Evolutionary conservation across 2,888 invertebrate genomes (phyloP).

Genomic region (Pollenia griseotomentosa): DNA sequence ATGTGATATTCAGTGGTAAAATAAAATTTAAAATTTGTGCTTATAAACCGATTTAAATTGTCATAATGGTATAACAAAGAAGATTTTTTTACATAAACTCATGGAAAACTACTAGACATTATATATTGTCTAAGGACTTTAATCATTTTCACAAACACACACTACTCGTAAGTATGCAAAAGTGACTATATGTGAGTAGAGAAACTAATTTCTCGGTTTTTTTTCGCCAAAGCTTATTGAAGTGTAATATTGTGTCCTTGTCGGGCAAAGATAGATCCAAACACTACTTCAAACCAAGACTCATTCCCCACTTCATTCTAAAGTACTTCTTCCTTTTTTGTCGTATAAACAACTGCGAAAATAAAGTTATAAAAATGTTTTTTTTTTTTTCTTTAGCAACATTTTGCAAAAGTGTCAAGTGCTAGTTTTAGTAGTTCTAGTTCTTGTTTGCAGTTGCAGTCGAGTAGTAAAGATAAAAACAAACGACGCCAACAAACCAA

Average conservation of each 20-base stretch:
- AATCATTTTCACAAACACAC: conserved; percentile 21
- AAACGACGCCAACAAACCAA: conserved; percentile 24
- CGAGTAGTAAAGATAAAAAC: conserved; percentile 49
- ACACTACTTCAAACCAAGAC: conserved; percentile 12
- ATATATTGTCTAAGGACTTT: conserved; percentile 27
- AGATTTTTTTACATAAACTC: not conserved
- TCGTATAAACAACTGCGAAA: conserved; percentile 9
- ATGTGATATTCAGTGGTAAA: no score
- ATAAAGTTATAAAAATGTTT: conserved; percentile 35
- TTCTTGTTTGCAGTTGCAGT: conserved; percentile 39
- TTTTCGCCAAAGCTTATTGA: conserved; percentile 37
- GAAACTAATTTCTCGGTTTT: conserved; percentile 32
- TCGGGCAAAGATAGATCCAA: not conserved
- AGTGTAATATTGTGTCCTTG: conserved; percentile 37
- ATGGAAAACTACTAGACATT: conserved; percentile 34
- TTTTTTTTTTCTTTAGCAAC: not conserved
- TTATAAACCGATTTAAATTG: no score
- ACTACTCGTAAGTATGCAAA: conserved; percentile 1
- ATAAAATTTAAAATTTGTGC: no score
- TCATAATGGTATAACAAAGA: no score
- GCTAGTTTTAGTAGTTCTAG: conserved; percentile 33
- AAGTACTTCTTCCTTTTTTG: not conserved
- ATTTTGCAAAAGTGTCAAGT: conserved; percentile 66
- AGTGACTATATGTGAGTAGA: conserved; percentile 8
- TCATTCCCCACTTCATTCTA: conserved; percentile 1